Evolutionary conservation across 2,888 invertebrate genomes (phyloP), one percentile per base, ranked within the genome.

Genomic region (Drosophila kanekoi): DNA sequence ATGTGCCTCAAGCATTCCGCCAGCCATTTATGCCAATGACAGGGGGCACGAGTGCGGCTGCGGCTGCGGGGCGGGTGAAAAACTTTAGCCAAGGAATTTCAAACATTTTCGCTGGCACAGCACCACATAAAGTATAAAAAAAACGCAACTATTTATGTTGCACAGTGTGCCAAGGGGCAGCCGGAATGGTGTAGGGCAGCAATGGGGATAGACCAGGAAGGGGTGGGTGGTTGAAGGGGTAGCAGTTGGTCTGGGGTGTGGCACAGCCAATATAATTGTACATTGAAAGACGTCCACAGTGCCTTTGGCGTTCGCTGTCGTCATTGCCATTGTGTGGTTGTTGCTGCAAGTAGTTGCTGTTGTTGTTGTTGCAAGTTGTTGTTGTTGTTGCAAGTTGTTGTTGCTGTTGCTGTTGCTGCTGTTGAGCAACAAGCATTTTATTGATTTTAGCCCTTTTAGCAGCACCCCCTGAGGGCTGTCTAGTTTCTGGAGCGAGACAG

Each of bases 381-480:
- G n/a, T n/a, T n/a, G n/a, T n/a, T 33, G 53, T 2, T 51, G 62
- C 23, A 23, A 8, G 23, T 20, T 56, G 57, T n/a, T 54, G 63
- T 48, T 37, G 48, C 13, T 18, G 38, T 1, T 20, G 20, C 2
- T 20, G 20, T 4, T 23, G 53, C 14, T 56, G 54, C 41, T 43
- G 73, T 48, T 62, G 72, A 87, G 90, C 91, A 91, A 89, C 88
- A 89, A 89, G 89, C 87, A 69, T 75, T 90, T 88, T 90, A 90
- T 90, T 90, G 91, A 90, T 90, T 90, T 91, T 81, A 88, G 87
- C 81, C 87, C 83, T 82, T 83, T 82, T 69, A 79, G 67, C 77
- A 66, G 57, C 66, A 35, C 52, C 61, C 53, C 43, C 54, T 35
- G 38, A 63, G 51, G 70, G 69, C 62, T 33, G 57, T 33, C 47